Base-by-base conservation (phyloP, 2,888 invertebrate species). In the Acleris holmiana region DNA sequence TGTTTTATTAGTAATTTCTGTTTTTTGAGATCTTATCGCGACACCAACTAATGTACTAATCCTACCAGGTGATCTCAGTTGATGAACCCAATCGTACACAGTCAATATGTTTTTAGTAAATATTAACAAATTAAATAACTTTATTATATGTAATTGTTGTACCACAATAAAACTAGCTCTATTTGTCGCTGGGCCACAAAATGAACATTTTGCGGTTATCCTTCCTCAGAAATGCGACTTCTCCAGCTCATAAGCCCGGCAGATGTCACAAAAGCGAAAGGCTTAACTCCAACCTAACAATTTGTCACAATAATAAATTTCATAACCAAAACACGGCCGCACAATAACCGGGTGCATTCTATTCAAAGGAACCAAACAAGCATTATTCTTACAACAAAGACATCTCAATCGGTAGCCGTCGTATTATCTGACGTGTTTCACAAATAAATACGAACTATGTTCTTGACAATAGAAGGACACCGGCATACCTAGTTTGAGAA, bases 231-330 rank as follows among this genome's bases (percentile, higher is more conserved):
- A 44, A 44, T 6, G 44, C 6, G 44, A 35, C 10, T 13, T 19
- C 21, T 7, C 19, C 15, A 73, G 76, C 76, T 73, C 74, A 44
- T 76, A 80, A 79, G 71, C 75, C 70, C 55, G 68, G 76, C 86
- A 85, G 84, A 84, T 86, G 83, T 67, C 72, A 72, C 71, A 80
- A 76, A 82, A 82, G 76, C 80, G 79, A 86, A 88, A 87, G 88
- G 88, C 80, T 89, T 88, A 88, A 79, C 76, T 75, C 70, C 76
- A 79, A 82, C 83, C 81, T 79, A 80, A 86, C 89, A 88, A 90
- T 91, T 91, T 91, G 91, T 91, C 91, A 90, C 77, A 87, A 90
- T 83, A 88, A 85, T 80, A 84, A 79, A 82, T 86, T 89, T 87
- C 88, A 89, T 91, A 91, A 90, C 86, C 86, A 85, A 86, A 91